Evolutionary conservation across 2,888 invertebrate species (phyloP), one percentile per base, ranked within the genome.

Genomic region (Dysmachus trigonus): DNA sequence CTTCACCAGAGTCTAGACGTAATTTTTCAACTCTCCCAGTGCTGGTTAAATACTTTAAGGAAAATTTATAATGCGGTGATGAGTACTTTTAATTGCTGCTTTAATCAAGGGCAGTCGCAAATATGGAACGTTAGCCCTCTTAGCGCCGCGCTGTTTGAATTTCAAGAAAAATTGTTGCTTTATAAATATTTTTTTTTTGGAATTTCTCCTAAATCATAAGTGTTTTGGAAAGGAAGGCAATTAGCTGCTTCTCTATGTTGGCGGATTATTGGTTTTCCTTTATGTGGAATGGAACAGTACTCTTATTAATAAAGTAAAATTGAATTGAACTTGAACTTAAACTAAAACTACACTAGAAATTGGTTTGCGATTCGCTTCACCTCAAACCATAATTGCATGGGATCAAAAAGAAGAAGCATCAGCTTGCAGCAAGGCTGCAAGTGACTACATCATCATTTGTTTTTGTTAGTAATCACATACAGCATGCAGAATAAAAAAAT

Each of bases 1-100:
- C 79, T 79, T 47, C 79, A 79, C 47, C 51, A 41, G 79, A 79
- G 79, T 79, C 79, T 79, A 79, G 79, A 79, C 79, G 79, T 79
- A 79, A 79, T 79, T 79, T 79, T 79, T 79, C 79, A 79, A 51
- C 79, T 79, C 62, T 62, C 38, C 27, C 8, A 30, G 31, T 30
- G 27, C 79, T 30, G 79, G 79, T n/a, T 47, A 47, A 79, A 79
- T 79, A n/a, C 79, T 79, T 79, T 79, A 79, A 47, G 47, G 79
- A 47, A 79, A 79, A 79, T 79, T 79, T 79, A 79, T 79, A 79
- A 79, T 79, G 79, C 79, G 51, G 79, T 47, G 79, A 47, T 51
- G 79, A 79, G 79, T 51, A 79, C 47, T 51, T 79, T 79, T 79
- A 79, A 79, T 79, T 79, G 47, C 79, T 30, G 47, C 79, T 79